Conservation (phyloP, 2,888 invertebrate species). For the Epiblema foenella region DNA sequence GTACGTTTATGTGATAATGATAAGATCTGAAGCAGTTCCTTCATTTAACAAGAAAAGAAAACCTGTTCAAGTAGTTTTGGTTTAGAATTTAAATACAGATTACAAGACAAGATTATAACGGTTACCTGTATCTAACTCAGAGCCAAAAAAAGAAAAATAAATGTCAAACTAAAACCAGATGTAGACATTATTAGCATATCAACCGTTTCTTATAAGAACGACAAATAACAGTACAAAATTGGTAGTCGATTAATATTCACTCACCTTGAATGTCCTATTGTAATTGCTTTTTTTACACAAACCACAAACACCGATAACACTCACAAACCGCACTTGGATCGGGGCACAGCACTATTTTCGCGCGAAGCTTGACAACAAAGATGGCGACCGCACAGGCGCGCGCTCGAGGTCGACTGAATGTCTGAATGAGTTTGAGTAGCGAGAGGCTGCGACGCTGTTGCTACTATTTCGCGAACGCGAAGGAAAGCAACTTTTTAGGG, state of each 20-base stretch:
- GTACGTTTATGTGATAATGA: conserved; percentile 17
- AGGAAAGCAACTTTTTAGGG: conserved; percentile 42
- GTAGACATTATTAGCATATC: conserved; percentile 39
- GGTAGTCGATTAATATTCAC: conserved; percentile 15
- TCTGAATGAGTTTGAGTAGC: conserved; percentile 57
- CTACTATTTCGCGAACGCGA: conserved; percentile 40
- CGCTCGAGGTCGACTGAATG: conserved; percentile 79
- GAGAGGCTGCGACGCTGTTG: conserved; percentile 53
- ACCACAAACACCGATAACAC: conserved; percentile 47
- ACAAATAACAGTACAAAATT: conserved; percentile 38
- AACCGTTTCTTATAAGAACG: conserved; percentile 36
- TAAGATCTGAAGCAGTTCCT: conserved; percentile 9
- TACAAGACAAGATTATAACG: not conserved
- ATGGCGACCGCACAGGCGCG: conserved; percentile 61
- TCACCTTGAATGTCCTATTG: conserved; percentile 33
- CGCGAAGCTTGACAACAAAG: conserved; percentile 71
- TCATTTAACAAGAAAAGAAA: not conserved
- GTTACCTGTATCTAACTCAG: conserved; percentile 14
- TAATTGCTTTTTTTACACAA: conserved; percentile 36
- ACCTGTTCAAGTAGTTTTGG: conserved; percentile 1
- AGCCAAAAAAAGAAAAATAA: conserved; percentile 27
- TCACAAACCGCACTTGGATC: conserved; percentile 35
- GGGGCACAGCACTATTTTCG: conserved; percentile 60
- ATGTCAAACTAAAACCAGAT: conserved; percentile 33
- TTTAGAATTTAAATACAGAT: not conserved